Evolutionary conservation across 2,888 invertebrate genomes (phyloP).

Genomic region (Pycnomerus fuliginosus): DNA sequence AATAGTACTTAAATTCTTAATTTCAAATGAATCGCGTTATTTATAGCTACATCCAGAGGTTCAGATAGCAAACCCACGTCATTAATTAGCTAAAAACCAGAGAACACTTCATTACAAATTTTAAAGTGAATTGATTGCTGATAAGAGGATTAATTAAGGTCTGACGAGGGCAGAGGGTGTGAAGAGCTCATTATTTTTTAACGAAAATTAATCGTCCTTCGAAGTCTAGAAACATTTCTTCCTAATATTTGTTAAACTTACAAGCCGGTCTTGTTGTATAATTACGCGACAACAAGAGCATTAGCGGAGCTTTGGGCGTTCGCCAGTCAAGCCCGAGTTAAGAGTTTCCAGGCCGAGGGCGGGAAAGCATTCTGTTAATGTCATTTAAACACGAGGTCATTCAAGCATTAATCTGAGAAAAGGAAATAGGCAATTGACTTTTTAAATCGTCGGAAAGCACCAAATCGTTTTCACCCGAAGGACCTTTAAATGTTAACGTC

Average conservation of each 20-base stretch:
- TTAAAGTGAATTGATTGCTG: no score
- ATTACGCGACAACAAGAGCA: constrained; percentile 29
- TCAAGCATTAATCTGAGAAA: constrained; percentile 40
- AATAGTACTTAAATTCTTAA: no score
- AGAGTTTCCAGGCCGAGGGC: constrained; percentile 33
- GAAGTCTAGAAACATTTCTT: no score
- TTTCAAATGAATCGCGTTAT: no score
- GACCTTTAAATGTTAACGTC: constrained; percentile 35
- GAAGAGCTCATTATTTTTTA: no score
- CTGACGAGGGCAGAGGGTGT: no score
- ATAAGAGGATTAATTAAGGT: no score
- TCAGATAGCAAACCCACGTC: no score
- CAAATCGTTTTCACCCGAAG: constrained; percentile 30
- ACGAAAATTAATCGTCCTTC: no score
- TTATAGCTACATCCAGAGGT: no score
- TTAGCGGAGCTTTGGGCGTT: constrained; percentile 25
- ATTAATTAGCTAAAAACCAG: no score
- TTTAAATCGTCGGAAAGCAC: constrained; percentile 39
- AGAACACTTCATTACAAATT: no score
- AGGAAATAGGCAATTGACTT: constrained; percentile 48
- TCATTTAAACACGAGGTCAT: constrained; percentile 45
- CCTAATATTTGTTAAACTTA: constrained; percentile 17
- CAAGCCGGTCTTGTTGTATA: constrained; percentile 19
- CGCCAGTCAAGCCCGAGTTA: constrained; percentile 18
- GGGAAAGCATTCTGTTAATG: constrained; percentile 44